Percentiles rank a stretch among this genome's conserved stretches.
Conservation (phyloP, 2,888 invertebrate genomes). For the Choreutis nemorana region DNA sequence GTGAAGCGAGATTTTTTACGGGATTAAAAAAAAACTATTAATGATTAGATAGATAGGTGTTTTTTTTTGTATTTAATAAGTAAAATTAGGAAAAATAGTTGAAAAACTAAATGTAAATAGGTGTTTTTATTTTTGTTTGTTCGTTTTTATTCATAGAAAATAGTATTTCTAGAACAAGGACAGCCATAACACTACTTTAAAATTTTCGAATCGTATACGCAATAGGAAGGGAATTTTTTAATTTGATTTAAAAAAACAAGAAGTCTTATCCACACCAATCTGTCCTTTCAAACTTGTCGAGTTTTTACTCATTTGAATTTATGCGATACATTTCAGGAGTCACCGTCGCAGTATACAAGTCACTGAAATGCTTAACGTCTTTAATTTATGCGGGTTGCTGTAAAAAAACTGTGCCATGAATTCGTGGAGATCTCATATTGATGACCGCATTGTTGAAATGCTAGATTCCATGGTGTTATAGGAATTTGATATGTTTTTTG, state of each 20-base stretch:
- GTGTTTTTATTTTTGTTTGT: too few relatives aligned
- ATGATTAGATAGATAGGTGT: slow-evolving; percentile 4
- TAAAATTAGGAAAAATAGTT: slow-evolving; percentile 1
- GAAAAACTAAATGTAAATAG: slow-evolving; percentile 2
- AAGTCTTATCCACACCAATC: slow-evolving; percentile 20
- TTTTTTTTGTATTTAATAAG: background rate
- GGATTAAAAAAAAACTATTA: background rate
- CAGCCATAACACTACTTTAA: too few relatives aligned
- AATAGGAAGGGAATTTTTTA: too few relatives aligned
- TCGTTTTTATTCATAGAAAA: too few relatives aligned
- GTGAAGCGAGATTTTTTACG: background rate
- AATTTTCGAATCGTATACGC: too few relatives aligned
- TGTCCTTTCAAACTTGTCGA: slow-evolving; percentile 36
- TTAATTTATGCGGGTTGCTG: slow-evolving; percentile 52
- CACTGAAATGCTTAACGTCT: slow-evolving; percentile 55
- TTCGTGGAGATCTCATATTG: too few relatives aligned
- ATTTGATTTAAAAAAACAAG: too few relatives aligned
- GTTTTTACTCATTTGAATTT: slow-evolving; percentile 56
- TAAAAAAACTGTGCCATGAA: slow-evolving; percentile 32
- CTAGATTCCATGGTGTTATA: too few relatives aligned
- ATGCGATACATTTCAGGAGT: slow-evolving; percentile 58
- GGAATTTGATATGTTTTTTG: too few relatives aligned
- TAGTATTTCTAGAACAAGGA: too few relatives aligned
- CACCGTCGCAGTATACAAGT: slow-evolving; percentile 52
- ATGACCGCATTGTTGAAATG: too few relatives aligned